These are phyloP conservation scores for Odontomyia ornata DNA, from an alignment of 2,888 invertebrate species.

Conservation along the genomic window DNA sequence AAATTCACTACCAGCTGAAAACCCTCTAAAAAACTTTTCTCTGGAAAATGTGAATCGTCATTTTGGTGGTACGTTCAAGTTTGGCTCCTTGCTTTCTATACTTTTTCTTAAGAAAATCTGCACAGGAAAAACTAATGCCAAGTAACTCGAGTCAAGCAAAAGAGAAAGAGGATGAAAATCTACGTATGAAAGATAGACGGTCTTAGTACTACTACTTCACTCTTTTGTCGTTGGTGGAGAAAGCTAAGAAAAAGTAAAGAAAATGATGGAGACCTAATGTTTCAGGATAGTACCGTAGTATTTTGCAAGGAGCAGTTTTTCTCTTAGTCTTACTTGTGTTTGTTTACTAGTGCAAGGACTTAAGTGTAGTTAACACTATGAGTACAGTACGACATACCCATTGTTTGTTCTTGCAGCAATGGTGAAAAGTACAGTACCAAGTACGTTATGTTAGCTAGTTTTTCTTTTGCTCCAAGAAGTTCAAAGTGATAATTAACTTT, in stretches of 20 bases:
- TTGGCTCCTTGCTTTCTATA: background rate
- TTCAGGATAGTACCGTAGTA: background rate
- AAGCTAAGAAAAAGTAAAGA: background rate
- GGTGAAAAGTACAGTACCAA: background rate
- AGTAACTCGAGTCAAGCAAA: background rate
- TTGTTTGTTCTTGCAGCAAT: too few species aligned
- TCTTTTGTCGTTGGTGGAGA: too few species aligned
- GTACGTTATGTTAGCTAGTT: background rate
- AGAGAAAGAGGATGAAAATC: too few species aligned
- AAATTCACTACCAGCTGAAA: background rate
- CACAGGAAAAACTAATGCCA: background rate
- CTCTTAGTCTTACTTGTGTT: background rate
- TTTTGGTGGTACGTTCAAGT: too few species aligned
- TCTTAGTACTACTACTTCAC: too few species aligned
- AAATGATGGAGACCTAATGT: background rate
- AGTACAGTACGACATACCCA: too few species aligned
- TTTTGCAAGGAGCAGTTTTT: background rate
- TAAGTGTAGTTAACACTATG: background rate
- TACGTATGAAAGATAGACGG: background rate
- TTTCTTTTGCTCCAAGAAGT: constrained; percentile 9
- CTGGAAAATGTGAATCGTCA: background rate
- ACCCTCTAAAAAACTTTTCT: constrained; percentile 1
- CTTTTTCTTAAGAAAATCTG: background rate
- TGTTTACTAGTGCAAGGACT: constrained; percentile 1
- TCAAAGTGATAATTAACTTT: constrained; percentile 41